Base-by-base conservation (phyloP, 1,140 invertebrate species). In the Campoletis sonorensis region DNA sequence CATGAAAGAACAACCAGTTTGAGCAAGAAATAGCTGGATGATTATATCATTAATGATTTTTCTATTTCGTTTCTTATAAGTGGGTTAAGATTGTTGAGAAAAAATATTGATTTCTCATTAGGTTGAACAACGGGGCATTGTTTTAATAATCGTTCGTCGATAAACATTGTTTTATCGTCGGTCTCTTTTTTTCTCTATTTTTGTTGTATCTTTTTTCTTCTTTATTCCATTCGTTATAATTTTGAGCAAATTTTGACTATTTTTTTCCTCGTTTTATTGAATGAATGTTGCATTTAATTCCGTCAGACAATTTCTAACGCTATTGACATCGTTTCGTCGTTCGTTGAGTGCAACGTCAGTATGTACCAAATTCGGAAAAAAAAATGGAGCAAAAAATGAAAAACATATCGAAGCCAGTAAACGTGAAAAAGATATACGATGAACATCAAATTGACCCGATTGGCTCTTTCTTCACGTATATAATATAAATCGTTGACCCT, bases 71-170 rank as follows among this genome's bases (percentile, higher is more conserved):
- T 5, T 2, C n/a, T 67, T 13, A 23, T 15, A 67, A 67, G n/a
- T 67, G 61, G 61, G 61, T 67, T 67, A 67, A 67, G 61, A 67
- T 67, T 67, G 54, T 58, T 1, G 23, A 23, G 23, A 67, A 67
- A 67, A 67, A 67, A 67, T 23, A 26, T 67, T 67, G 13, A 67
- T 67, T 67, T 67, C 23, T 15, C 61, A 67, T 67, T 67, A 67
- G 23, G 61, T 67, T 67, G 61, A 67, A 67, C 61, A 67, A 67
- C 61, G 61, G 23, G 26, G 61, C 23, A 67, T 67, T 67, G 61
- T 67, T 67, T 67, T n/a, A 67, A 4, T 7, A 45, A 67, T 23
- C n/a, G 1, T 67, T 7, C 13, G 4, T 0, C 15, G 61, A 67
- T 67, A 67, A 67, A 67, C 15, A 67, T 13, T 27, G 4, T 4